Percentiles rank a stretch among this genome's conserved stretches.
Evolutionary conservation across 2,113 vertebrate genomes (phyloP).

Genomic region (Phalacrocorax carbo): DNA sequence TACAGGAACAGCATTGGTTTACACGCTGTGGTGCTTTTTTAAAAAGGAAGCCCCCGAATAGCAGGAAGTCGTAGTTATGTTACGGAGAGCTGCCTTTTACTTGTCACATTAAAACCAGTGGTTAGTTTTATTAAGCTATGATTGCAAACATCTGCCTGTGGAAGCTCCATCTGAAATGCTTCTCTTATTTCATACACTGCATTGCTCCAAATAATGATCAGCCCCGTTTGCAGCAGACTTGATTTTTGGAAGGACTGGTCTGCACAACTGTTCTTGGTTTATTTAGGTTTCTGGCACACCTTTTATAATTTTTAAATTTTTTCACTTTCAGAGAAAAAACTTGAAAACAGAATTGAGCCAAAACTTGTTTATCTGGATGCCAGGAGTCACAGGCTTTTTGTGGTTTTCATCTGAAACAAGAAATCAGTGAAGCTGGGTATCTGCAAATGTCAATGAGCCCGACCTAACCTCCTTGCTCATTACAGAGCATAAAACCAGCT

Average conservation of each 20-base stretch:
- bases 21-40: neutral
- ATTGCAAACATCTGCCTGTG: neutral
- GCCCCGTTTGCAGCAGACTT: neutral
- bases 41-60: neutral
- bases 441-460: neutral
- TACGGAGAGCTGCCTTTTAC: neutral
- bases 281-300: neutral
- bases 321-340: neutral
- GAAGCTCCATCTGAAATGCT: neutral
- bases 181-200: neutral
- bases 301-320: neutral
- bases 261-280: neutral
- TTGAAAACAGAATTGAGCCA: neutral
- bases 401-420: neutral
- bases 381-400: neutral
- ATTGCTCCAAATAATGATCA: neutral
- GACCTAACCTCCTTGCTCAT: neutral
- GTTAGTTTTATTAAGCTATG: neutral
- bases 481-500: neutral
- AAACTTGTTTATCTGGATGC: neutral
- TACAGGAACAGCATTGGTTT: neutral
- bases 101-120: neutral
- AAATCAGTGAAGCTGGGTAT: neutral
- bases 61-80: neutral
- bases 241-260: neutral